phyloP scores from a whole-genome alignment of 2,113 vertebrate species.

The Lethenteron reissneri region DNA sequence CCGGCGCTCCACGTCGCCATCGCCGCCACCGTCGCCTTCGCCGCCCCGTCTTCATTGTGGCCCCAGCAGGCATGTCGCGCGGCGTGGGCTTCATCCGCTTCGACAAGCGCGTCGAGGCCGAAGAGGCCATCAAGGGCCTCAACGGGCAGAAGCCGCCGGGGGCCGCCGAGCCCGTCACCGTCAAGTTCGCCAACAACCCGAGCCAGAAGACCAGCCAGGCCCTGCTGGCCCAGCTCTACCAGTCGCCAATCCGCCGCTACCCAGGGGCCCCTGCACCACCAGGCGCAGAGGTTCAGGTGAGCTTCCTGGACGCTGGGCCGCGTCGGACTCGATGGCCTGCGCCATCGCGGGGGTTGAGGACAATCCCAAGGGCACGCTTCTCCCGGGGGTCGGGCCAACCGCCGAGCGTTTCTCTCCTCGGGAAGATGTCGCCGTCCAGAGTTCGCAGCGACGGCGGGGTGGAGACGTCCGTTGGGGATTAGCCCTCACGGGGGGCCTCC shows the following conservation, averaged over 20 bases:
- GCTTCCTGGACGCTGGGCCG: constrained; percentile 14
- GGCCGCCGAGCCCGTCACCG: constrained; percentile 83
- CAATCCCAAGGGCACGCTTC: too few species aligned
- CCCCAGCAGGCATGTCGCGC: constrained; percentile 52
- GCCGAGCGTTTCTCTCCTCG: too few species aligned
- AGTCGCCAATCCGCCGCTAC: constrained; percentile 92
- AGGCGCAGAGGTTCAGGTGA: constrained; percentile 96
- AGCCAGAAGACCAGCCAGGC: constrained; percentile 97
- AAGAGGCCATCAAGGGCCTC: constrained; percentile 95
- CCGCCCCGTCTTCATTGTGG: too few species aligned
- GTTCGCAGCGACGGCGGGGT: too few species aligned
- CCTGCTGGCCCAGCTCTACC: constrained; percentile 89
- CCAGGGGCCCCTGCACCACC: constrained; percentile 83
- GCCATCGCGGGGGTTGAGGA: too few species aligned
- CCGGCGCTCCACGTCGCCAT: too few species aligned
- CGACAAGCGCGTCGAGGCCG: constrained; percentile 84
- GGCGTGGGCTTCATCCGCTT: constrained; percentile 96
- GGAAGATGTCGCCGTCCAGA: too few species aligned
- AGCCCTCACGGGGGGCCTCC: too few species aligned
- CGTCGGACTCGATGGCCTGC: too few species aligned
- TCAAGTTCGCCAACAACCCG: constrained; percentile 98
- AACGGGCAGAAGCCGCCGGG: constrained; percentile 90
- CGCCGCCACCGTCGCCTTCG: too few species aligned
- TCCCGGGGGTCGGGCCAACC: too few species aligned
- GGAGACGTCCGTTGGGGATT: too few species aligned